Conservation (phyloP, 2,797 vertebrate genomes). For the Gymnothorax reevesii region DNA sequence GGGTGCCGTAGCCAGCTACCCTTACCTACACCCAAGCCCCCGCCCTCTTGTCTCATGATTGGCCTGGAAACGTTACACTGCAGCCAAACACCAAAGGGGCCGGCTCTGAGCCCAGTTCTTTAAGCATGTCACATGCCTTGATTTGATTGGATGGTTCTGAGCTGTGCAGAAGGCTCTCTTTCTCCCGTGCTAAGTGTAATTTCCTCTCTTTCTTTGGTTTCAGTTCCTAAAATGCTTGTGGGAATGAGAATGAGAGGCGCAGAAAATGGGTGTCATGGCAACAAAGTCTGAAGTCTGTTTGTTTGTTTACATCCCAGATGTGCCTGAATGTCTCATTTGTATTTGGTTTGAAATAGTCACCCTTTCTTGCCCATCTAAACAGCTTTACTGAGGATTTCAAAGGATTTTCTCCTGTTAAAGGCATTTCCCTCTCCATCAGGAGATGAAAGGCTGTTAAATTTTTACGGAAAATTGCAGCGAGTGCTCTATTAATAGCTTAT, state of each 20-base stretch:
- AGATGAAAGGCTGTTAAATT: not conserved
- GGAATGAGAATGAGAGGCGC: not conserved
- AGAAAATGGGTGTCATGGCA: not conserved
- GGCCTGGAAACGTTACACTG: not conserved
- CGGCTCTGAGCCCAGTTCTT: not conserved
- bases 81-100: not conserved
- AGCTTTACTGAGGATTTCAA: not conserved
- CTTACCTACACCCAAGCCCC: no score
- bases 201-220: not conserved
- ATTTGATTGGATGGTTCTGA: conserved; percentile 5
- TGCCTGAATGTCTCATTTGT: not conserved
- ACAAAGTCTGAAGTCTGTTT: not conserved
- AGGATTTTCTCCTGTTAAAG: not conserved
- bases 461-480: not conserved
- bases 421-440: not conserved
- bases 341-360: not conserved
- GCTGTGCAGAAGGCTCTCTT: not conserved
- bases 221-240: not conserved
- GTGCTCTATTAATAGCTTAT: conserved; percentile 1
- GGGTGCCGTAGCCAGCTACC: no score
- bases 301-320: not conserved
- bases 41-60: not conserved
- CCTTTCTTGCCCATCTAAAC: not conserved
- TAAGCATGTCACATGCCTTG: not conserved
- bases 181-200: not conserved